Base-by-base conservation (phyloP, 2,888 invertebrate genomes). In the Chrysolina haemoptera region DNA sequence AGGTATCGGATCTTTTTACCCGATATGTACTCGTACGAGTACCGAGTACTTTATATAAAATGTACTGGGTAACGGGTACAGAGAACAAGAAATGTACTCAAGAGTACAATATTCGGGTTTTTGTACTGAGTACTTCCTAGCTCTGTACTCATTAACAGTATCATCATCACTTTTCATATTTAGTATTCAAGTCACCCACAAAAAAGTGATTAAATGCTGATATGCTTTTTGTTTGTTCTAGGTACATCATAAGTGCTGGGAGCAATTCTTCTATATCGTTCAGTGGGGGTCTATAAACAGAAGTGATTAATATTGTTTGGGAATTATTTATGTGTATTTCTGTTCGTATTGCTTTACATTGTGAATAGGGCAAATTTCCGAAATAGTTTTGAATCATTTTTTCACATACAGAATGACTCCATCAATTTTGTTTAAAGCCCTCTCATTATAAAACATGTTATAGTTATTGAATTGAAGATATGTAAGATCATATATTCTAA, bases 291-390 rank as follows among this genome's bases (percentile, higher is more conserved):
- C 59, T 59, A 59, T 59, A 59, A 16, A 59, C 59, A 59, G 59
- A 59, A 27, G 62, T 62, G 62, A 62, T 40, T 27, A 62, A 40
- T 62, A 62, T 62, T 35, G 27, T 62, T 35, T 62, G 62, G 35
- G 27, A 35, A 35, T 62, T 62, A 62, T 10, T 62, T 16, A 62
- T 2, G 27, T 18, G 22, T 59, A 59, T 59, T 59, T 59, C 18
- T 20, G 27, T 59, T 59, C 27, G 1, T 59, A 59, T 59, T 11
- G 59, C 27, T 9, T 59, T 59, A 14, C 27, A 59, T 9, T 59
- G 59, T 12, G 22, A 20, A 59, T 59, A 5, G 1, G 20, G 59
- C 12, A 22, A 11, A 59, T 59, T 59, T 59, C 59, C 27, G 59
- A 20, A 1, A 59, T n/a, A 22, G 27, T 59, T 59, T 59, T 18